These are phyloP conservation scores for Penaeus chinensis DNA, from an alignment of 1,140 invertebrate genomes.

Conservation along the genomic window DNA sequence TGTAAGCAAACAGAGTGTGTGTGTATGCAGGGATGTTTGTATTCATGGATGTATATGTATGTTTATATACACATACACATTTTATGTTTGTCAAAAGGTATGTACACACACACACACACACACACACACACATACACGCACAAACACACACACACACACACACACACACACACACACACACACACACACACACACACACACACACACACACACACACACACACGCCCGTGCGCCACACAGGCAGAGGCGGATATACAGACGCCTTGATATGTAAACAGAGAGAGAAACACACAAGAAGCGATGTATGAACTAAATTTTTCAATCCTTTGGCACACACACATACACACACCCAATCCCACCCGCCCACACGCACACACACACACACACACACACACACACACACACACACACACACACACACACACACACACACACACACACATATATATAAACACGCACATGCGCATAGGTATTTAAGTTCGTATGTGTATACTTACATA, in stretches of 20 bases:
- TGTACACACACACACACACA: neutral
- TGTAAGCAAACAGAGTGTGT: too few species aligned
- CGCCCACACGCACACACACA: neutral
- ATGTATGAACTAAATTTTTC: neutral
- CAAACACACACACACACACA: neutral
- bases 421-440: too few species aligned
- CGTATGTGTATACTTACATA: neutral
- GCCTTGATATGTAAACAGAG: neutral
- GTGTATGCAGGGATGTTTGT: too few species aligned
- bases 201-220: neutral
- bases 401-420: too few species aligned
- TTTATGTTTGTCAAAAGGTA: too few species aligned
- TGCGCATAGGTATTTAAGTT: neutral
- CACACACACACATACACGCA: neutral
- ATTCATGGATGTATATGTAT: too few species aligned
- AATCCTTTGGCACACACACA: neutral
- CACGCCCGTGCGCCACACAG: neutral
- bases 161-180: neutral
- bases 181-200: neutral
- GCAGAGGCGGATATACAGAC: neutral
- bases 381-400: too few species aligned
- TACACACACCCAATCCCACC: neutral
- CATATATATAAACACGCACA: too few species aligned
- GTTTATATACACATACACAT: too few species aligned
- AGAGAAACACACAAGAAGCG: neutral